These are phyloP conservation scores for Adineta ricciae DNA, from an alignment of 2,888 invertebrate genomes.

Conservation along the genomic window DNA sequence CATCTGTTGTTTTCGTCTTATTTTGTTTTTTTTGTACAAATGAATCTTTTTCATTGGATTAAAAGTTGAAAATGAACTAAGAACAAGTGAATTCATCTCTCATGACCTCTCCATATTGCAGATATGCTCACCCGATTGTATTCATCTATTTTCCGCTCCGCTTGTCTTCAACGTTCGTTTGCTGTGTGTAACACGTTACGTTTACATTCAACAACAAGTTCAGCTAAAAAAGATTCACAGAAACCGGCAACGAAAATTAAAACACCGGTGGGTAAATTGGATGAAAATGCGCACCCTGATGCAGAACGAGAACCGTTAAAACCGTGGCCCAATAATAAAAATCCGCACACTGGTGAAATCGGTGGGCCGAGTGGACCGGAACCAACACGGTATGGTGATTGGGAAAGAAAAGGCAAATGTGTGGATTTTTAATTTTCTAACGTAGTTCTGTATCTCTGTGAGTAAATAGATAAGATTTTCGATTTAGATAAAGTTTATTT, in stretches of 20 bases:
- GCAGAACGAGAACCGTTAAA: conserved; percentile 27
- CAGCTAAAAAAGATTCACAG: not conserved
- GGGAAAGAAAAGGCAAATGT: conserved; percentile 95
- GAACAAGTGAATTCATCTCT: not conserved
- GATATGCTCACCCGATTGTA: not conserved
- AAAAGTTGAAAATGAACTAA: not conserved
- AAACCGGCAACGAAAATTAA: not conserved
- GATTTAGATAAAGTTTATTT: not conserved
- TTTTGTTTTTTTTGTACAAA: not conserved
- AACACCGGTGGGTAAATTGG: conserved; percentile 30
- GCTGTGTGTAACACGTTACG: not conserved
- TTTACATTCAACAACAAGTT: not conserved
- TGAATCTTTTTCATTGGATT: not conserved
- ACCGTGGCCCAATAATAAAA: conserved; percentile 23
- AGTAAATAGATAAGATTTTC: not conserved
- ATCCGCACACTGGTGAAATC: conserved; percentile 57
- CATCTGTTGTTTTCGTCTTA: not conserved
- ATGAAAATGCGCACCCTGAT: conserved; percentile 25
- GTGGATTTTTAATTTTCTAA: conserved; percentile 66
- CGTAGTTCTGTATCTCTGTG: not conserved
- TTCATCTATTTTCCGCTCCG: not conserved
- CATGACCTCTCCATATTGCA: not conserved
- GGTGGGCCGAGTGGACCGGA: conserved; percentile 92
- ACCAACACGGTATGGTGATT: conserved; percentile 96
- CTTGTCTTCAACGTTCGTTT: not conserved